phyloP scores from a whole-genome alignment of 2,888 invertebrate genomes.

The Acleris holmiana region DNA sequence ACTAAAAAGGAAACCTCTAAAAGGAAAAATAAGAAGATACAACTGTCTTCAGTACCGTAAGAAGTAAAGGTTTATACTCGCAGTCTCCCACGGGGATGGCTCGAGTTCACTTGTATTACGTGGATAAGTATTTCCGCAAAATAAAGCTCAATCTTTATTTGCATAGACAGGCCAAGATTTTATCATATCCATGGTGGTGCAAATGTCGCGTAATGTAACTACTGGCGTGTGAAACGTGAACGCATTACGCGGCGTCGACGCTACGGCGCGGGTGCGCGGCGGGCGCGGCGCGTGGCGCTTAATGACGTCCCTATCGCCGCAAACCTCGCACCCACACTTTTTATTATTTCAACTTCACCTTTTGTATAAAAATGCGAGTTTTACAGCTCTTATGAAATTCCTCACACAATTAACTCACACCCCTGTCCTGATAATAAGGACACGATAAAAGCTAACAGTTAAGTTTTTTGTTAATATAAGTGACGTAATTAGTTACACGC shows the following conservation, averaged over 20 bases:
- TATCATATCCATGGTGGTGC: constrained; percentile 42
- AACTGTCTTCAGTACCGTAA: constrained; percentile 20
- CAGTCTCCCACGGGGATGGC: constrained; percentile 21
- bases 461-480: constrained; percentile 68
- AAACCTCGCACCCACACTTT: constrained; percentile 59
- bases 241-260: constrained; percentile 39
- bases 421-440: constrained; percentile 53
- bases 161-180: constrained; percentile 35
- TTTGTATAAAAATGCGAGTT: constrained; percentile 74
- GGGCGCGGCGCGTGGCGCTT: constrained; percentile 55
- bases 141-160: constrained; percentile 37
- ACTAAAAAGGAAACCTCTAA: too few species aligned
- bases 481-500: constrained; percentile 68
- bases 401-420: constrained; percentile 75
- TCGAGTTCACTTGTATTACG: constrained; percentile 29
- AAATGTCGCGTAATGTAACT: constrained; percentile 52
- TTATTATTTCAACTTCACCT: constrained; percentile 76
- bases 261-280: constrained; percentile 47
- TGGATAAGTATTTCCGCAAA: constrained; percentile 35
- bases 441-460: constrained; percentile 58
- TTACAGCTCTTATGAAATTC: constrained; percentile 76
- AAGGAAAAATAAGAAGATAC: constrained; percentile 13
- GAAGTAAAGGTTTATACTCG: constrained; percentile 29
- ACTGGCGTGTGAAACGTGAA: constrained; percentile 61
- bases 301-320: constrained; percentile 57